Percentiles rank a stretch among this genome's conserved stretches.
Conservation (phyloP, 2,113 vertebrate species). For the Oncorhynchus gorbuscha region DNA sequence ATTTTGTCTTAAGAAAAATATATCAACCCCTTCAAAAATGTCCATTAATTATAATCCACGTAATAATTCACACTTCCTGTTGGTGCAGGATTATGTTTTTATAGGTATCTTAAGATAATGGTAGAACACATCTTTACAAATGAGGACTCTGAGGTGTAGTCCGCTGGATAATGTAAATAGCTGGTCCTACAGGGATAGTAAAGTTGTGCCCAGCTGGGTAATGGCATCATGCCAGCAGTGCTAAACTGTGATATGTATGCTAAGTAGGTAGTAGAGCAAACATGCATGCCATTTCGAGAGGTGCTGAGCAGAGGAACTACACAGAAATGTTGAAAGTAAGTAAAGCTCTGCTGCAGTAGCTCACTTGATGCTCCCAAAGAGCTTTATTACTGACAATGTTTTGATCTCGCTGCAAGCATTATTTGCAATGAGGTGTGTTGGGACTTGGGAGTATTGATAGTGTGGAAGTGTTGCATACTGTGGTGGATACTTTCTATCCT, state of each 20-base stretch:
- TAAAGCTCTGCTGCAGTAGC: background rate
- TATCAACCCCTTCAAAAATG: no score
- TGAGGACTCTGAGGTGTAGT: no score
- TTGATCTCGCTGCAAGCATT: background rate
- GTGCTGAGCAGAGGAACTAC: constrained; percentile 18
- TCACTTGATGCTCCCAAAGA: constrained; percentile 19
- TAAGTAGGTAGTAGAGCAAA: background rate
- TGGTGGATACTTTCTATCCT: background rate
- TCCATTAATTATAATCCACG: no score
- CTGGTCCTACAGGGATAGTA: no score
- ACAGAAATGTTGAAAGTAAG: constrained; percentile 15
- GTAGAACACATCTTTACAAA: no score
- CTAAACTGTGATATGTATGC: constrained; percentile 13
- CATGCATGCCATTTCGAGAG: constrained; percentile 29
- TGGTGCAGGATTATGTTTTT: no score
- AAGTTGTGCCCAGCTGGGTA: constrained; percentile 24
- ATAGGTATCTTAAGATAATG: no score
- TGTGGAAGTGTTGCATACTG: constrained; percentile 12
- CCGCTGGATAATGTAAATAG: no score
- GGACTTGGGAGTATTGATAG: constrained; percentile 48
- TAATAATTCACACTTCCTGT: no score
- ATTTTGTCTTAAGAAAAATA: no score
- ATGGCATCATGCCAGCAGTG: constrained; percentile 54
- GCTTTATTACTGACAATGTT: constrained; percentile 19
- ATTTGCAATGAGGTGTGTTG: constrained; percentile 29